phyloP scores from a whole-genome alignment of 2,888 invertebrate genomes.

The Amblyjoppa proteus region DNA sequence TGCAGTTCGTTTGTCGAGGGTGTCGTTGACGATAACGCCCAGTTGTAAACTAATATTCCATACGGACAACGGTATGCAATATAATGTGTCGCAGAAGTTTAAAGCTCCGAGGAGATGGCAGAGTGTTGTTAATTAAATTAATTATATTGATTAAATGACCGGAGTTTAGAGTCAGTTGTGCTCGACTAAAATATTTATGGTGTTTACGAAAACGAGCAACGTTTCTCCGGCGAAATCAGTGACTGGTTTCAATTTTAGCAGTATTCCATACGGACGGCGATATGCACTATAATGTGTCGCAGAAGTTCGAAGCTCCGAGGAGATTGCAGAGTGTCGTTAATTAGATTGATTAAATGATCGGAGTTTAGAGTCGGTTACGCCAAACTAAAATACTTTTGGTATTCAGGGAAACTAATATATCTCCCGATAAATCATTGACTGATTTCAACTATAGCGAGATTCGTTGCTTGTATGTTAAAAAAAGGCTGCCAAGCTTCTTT shows the following conservation, averaged over 20 bases:
- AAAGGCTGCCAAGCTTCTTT: no score
- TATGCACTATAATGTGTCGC: background rate
- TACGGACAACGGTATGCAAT: background rate
- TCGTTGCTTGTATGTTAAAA: no score
- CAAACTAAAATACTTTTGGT: background rate
- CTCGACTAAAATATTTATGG: background rate
- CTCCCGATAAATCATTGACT: no score
- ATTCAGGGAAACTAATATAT: no score
- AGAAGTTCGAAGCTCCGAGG: background rate
- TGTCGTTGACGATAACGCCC: background rate
- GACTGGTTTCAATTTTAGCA: no score
- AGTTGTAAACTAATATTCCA: conserved; percentile 5
- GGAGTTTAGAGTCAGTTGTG: background rate
- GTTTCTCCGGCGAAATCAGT: no score
- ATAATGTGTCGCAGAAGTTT: background rate
- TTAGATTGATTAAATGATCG: background rate
- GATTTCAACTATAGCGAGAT: no score
- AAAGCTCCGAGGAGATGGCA: background rate
- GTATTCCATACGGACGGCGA: background rate
- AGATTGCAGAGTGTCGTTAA: background rate
- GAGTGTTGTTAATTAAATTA: background rate
- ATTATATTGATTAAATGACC: background rate
- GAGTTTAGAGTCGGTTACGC: background rate
- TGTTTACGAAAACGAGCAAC: no score
- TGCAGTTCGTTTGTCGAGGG: background rate